Evolutionary conservation across 1,140 invertebrate genomes (phyloP).

Genomic region (Caenorhabditis inopinata): DNA sequence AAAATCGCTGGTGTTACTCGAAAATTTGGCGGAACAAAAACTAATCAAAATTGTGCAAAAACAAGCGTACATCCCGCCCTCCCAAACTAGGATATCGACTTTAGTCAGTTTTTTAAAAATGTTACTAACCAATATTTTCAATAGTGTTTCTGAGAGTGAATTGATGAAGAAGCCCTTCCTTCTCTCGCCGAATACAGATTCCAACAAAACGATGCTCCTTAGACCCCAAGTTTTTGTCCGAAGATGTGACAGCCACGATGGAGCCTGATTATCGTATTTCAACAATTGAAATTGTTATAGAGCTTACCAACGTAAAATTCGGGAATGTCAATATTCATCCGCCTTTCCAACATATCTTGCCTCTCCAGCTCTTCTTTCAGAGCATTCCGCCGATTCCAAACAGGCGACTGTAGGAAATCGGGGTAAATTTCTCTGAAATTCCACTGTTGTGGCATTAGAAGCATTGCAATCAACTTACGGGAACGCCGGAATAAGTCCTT

Average conservation of each 20-base stretch:
- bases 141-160: constrained; percentile 90
- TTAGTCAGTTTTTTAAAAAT: too few species aligned
- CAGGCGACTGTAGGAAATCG: constrained; percentile 88
- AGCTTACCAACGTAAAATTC: constrained; percentile 92
- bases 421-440: constrained; percentile 79
- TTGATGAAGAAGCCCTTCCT: constrained; percentile 77
- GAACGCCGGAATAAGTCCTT: constrained; percentile 15
- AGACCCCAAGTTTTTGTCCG: constrained; percentile 81
- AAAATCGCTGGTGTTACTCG: too few species aligned
- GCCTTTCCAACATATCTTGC: constrained; percentile 84
- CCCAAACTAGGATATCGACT: too few species aligned
- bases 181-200: constrained; percentile 85
- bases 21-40: too few species aligned
- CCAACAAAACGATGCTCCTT: constrained; percentile 89
- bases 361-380: constrained; percentile 85
- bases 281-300: not conserved
- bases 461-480: not conserved
- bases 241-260: constrained; percentile 84
- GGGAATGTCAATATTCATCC: constrained; percentile 82
- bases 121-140: constrained; percentile 76
- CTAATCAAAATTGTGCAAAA: too few species aligned
- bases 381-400: constrained; percentile 76
- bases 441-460: too few species aligned
- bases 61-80: too few species aligned
- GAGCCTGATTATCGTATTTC: constrained; percentile 72